A percentile compares a stretch with the other conserved stretches of the same genome.
These are phyloP conservation scores for Solenodon paradoxus DNA, from an alignment of 2,113 vertebrate species.

Conservation along the genomic window DNA sequence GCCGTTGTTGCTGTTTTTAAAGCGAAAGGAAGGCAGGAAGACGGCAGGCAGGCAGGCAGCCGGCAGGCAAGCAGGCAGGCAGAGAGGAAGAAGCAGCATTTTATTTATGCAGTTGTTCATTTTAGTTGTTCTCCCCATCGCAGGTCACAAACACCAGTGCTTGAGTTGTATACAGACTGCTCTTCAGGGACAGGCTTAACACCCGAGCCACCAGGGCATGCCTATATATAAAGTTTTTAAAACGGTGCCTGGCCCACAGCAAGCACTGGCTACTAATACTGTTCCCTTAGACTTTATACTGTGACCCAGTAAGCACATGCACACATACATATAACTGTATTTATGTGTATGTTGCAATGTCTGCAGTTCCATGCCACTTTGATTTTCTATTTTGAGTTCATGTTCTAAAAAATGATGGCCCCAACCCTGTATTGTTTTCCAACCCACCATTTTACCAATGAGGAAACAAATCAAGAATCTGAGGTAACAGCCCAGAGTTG, in stretches of 20 bases:
- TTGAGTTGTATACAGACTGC: no score
- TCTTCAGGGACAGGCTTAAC: no score
- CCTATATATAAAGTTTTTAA: neutral
- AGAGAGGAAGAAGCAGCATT: no score
- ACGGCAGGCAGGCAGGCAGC: no score
- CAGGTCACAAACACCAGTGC: no score
- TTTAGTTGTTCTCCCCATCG: no score
- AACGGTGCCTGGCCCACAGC: neutral
- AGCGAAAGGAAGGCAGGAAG: no score
- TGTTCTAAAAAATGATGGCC: neutral
- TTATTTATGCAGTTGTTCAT: no score
- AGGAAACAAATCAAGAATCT: neutral
- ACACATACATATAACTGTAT: neutral
- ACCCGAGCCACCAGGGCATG: no score
- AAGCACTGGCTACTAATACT: neutral
- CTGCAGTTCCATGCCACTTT: neutral
- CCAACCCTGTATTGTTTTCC: neutral
- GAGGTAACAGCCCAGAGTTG: neutral
- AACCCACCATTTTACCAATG: neutral
- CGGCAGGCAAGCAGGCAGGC: no score
- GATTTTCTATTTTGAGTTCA: neutral
- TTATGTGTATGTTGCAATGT: neutral
- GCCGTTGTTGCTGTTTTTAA: no score
- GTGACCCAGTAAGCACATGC: neutral
- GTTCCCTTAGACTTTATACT: neutral